Percentiles rank a stretch among this genome's conserved stretches.
phyloP scores from a whole-genome alignment of 92 coral and sea anemone genomes.

The Epizoanthus illoricatus region DNA sequence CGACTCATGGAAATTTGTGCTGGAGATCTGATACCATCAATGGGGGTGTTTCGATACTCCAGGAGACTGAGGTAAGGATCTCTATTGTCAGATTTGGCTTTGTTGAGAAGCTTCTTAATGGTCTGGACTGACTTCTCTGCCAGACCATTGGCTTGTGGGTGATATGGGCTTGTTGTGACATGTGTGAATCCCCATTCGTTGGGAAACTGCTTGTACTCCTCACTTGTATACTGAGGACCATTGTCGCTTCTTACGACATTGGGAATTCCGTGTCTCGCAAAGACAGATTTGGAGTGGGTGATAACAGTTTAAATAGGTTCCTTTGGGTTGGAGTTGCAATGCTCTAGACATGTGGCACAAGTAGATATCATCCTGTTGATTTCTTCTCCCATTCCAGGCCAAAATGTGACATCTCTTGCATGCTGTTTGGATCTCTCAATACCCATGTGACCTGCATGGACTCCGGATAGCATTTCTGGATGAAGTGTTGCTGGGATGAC shows the following conservation, averaged over 20 bases:
- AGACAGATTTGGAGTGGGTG: conserved; percentile 51
- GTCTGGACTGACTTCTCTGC: conserved; percentile 6
- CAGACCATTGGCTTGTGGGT: conserved; percentile 7
- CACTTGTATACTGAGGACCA: conserved; percentile 38
- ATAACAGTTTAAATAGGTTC: conserved; percentile 55
- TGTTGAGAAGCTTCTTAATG: conserved; percentile 3
- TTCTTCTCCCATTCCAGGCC: conserved; percentile 58
- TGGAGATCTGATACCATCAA: conserved; percentile 17
- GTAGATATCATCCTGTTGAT: conserved; percentile 49
- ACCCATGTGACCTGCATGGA: conserved; percentile 69
- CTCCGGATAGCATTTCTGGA: conserved; percentile 54
- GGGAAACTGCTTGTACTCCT: conserved; percentile 18
- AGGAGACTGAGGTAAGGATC: background rate
- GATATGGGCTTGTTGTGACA: conserved; percentile 8
- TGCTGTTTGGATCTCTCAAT: conserved; percentile 57
- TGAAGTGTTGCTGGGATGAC: conserved; percentile 52
- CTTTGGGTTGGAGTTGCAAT: conserved; percentile 48
- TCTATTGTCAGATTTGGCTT: background rate
- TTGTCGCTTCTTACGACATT: conserved; percentile 54
- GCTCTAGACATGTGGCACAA: conserved; percentile 51
- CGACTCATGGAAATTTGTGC: conserved; percentile 53
- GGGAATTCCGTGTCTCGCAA: conserved; percentile 68
- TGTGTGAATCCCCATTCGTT: conserved; percentile 13
- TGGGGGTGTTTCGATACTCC: background rate
- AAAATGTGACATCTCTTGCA: conserved; percentile 56